Percentiles rank a stretch among this genome's conserved stretches.
These are phyloP conservation scores for Syritta pipiens DNA, from an alignment of 2,888 invertebrate genomes.

Conservation along the genomic window DNA sequence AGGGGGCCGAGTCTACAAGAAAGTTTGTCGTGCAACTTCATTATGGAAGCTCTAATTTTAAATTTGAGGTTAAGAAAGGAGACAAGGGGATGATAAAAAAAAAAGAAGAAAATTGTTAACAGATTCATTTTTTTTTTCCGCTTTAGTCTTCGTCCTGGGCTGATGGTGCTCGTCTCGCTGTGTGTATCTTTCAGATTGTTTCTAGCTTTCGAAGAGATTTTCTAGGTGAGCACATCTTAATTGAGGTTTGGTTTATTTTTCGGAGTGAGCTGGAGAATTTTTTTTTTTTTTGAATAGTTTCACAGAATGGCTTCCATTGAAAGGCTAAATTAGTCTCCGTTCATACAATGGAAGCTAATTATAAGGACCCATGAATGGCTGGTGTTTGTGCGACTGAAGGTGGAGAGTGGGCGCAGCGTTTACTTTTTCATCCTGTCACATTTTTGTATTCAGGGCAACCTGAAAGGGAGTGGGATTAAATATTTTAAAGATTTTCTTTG, in stretches of 20 bases:
- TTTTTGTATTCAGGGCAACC: not conserved
- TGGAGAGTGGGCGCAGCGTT: not conserved
- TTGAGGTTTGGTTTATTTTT: constrained; percentile 25
- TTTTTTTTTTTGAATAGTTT: no score
- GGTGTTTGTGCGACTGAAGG: not conserved
- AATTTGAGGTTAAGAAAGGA: constrained; percentile 36
- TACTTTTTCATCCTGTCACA: not conserved
- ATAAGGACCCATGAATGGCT: constrained; percentile 1
- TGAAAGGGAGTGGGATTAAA: not conserved
- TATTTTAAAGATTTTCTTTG: no score
- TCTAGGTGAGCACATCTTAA: constrained; percentile 16
- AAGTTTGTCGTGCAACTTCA: constrained; percentile 53
- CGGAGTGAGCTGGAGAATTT: constrained; percentile 28
- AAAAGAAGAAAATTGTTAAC: constrained; percentile 37
- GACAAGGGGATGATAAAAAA: no score
- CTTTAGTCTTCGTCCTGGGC: no score
- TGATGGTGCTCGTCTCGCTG: constrained; percentile 3
- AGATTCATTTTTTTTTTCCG: constrained; percentile 7
- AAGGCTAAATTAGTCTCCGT: constrained; percentile 45
- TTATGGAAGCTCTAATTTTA: constrained; percentile 55
- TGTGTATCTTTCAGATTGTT: constrained; percentile 32
- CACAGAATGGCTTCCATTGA: constrained; percentile 24
- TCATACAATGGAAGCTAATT: constrained; percentile 45
- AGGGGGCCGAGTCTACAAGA: constrained; percentile 26
- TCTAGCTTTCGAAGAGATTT: constrained; percentile 13